These are phyloP conservation scores for Prenolepis imparis DNA, from an alignment of 2,888 invertebrate species.

Conservation along the genomic window DNA sequence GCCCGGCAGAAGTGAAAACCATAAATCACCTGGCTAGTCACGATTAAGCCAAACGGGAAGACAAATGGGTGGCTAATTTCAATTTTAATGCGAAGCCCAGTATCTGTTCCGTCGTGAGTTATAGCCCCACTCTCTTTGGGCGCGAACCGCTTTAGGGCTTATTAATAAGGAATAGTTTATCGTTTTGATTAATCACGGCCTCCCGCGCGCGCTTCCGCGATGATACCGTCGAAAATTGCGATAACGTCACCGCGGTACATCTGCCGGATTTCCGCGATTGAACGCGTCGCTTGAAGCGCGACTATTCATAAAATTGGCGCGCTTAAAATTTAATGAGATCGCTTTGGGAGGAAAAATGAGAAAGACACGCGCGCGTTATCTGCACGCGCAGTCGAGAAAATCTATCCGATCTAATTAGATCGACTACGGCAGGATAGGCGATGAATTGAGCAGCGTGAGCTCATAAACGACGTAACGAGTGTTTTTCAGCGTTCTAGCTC, in stretches of 20 bases:
- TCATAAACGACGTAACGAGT: conserved; percentile 32
- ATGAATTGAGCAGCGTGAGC: background rate
- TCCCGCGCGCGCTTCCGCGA: conserved; percentile 29
- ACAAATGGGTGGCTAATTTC: conserved; percentile 81
- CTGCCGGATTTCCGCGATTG: conserved; percentile 46
- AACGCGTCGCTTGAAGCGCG: conserved; percentile 30
- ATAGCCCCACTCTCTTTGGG: conserved; percentile 38
- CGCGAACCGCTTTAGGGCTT: conserved; percentile 28
- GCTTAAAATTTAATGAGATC: conserved; percentile 30
- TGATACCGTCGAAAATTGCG: conserved; percentile 42
- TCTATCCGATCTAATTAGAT: conserved; percentile 56
- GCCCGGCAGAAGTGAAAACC: conserved; percentile 70
- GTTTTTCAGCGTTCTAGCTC: conserved; percentile 34
- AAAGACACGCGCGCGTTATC: conserved; percentile 22
- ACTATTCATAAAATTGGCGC: conserved; percentile 28
- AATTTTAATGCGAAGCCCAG: conserved; percentile 75
- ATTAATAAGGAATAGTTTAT: conserved; percentile 60
- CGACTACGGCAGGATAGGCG: conserved; percentile 2
- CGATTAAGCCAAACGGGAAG: conserved; percentile 77
- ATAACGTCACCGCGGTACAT: conserved; percentile 25
- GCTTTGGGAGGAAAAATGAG: conserved; percentile 25
- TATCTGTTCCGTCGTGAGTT: conserved; percentile 60
- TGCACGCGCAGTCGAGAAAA: background rate
- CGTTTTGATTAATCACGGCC: conserved; percentile 49
- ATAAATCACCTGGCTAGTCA: conserved; percentile 78